These are phyloP conservation scores for Tapirus indicus DNA, from an alignment of 2,797 vertebrate species.

Conservation along the genomic window DNA sequence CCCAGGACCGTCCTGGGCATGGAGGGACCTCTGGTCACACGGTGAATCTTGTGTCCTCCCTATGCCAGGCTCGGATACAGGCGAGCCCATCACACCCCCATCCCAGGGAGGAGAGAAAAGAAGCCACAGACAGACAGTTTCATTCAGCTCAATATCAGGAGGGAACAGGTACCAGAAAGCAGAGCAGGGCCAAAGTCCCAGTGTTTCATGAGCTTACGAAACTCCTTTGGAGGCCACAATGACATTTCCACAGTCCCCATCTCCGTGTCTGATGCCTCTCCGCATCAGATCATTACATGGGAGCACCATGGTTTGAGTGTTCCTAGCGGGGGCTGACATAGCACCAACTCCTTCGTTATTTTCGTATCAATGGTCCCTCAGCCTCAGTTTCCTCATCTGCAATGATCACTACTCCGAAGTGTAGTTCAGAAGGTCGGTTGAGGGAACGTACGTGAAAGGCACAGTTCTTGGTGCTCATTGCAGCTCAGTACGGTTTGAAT, in stretches of 20 bases:
- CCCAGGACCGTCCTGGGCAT: neutral
- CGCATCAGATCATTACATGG: neutral
- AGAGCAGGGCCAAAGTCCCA: neutral
- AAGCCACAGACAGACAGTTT: neutral
- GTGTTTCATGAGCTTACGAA: neutral
- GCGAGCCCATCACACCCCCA: neutral
- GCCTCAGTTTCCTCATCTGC: neutral
- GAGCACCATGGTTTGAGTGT: neutral
- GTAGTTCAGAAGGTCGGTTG: neutral
- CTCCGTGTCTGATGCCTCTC: neutral
- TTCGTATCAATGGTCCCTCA: neutral
- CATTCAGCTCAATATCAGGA: neutral
- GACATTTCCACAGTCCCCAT: too few relatives aligned
- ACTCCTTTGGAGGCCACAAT: neutral
- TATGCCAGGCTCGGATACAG: neutral
- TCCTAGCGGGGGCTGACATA: neutral
- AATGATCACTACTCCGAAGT: neutral
- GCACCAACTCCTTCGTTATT: neutral
- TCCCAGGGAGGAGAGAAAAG: neutral
- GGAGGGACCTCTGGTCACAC: neutral
- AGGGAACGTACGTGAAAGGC: neutral
- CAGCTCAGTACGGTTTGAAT: neutral
- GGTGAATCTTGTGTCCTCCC: neutral
- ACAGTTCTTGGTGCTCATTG: neutral
- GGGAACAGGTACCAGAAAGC: neutral